These are phyloP conservation scores for Neogobius melanostomus DNA, from an alignment of 2,113 vertebrate genomes.

Conservation along the genomic window DNA sequence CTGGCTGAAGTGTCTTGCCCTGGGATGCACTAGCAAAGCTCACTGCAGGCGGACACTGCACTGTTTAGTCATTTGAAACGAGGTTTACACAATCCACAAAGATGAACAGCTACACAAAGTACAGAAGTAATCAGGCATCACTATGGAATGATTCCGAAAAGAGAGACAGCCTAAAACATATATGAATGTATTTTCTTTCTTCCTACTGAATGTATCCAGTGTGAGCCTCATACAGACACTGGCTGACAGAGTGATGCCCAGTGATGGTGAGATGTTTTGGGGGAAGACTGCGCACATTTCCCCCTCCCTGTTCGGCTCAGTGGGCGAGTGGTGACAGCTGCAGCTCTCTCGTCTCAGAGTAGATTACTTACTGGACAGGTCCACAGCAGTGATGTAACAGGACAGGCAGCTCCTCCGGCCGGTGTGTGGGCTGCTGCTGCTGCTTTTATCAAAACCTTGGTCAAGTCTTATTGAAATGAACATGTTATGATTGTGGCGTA, in stretches of 20 bases:
- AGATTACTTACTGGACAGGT: constrained; percentile 28
- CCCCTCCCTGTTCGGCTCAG: constrained; percentile 40
- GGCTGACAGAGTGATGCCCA: constrained; percentile 15
- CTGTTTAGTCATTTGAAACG: no score
- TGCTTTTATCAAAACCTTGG: not conserved
- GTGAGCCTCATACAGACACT: constrained; percentile 27
- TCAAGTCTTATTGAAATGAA: no score
- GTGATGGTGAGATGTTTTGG: constrained; percentile 31
- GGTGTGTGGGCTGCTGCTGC: not conserved
- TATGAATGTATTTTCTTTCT: no score
- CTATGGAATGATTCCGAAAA: no score
- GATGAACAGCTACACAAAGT: no score
- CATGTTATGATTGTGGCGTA: no score
- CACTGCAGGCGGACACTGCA: no score
- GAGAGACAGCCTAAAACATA: no score
- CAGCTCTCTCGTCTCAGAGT: constrained; percentile 19
- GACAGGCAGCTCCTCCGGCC: not conserved
- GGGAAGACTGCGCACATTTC: constrained; percentile 13
- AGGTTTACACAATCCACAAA: no score
- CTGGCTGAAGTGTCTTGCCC: no score
- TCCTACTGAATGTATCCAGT: not conserved
- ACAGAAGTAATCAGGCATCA: no score
- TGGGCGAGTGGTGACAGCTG: constrained; percentile 25
- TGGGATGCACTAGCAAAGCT: no score
- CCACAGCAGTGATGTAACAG: constrained; percentile 8